Evolutionary conservation across 2,797 vertebrate species (phyloP), one percentile per base, ranked within the genome.

Genomic region (Astyanax mexicanus): DNA sequence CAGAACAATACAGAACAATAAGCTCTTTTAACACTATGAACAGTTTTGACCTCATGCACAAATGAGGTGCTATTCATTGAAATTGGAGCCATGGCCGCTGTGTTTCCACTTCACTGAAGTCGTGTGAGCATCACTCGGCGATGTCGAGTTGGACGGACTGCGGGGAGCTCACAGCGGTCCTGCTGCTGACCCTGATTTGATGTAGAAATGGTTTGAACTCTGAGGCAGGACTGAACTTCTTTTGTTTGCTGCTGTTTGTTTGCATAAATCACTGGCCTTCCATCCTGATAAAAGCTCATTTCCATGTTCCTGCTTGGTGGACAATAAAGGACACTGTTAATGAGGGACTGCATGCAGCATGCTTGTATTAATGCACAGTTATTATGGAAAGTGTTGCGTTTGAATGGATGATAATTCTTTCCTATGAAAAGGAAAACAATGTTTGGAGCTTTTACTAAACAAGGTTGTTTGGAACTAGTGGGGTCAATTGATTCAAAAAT

Each of bases 41-140:
- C 57, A 61, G 55, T 74, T 61, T 49, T 78, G 76, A 75, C 61
- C 72, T 72, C 65, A 38, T 69, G 62, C 12, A 64, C 44, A 49
- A 74, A 65, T 74, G 52, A 64, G 54, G 58, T 69, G 68, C 49
- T 75, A 74, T 32, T 32, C 29, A 32, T 77, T 69, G 47, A 45
- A 45, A n/a, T 65, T 17, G 2, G 12, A 25, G 6, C 61, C 38
- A 13, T 40, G 19, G 9, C 44, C 15, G 9, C 15, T 42, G 40
- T 29, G 27, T 40, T 45, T 66, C 62, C 12, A 19, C 40, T 47
- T 66, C 25, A 66, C 40, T n/a, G 25, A 47, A 29, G 42, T 32
- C 11, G 40, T 44, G 38, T 42, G 6, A 42, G 61, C 1, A 27
- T 45, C 21, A 35, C 49, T 78, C 69, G 57, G 60, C 67, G 27